A percentile compares a stretch with the other conserved stretches of the same genome.
phyloP scores from a whole-genome alignment of 2,888 invertebrate genomes.

The Monopis laevigella region DNA sequence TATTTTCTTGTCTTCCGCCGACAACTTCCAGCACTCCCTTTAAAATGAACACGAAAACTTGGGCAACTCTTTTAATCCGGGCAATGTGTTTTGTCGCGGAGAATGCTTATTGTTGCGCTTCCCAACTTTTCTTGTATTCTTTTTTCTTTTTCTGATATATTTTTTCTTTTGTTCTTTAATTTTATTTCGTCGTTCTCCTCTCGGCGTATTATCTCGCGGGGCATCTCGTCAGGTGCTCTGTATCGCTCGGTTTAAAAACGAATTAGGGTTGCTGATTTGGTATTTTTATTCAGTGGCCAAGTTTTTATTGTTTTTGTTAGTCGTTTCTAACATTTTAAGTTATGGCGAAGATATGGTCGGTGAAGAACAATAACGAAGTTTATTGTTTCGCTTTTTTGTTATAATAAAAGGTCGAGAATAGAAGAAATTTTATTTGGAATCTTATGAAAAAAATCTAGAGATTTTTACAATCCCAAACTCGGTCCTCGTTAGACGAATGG shows the following conservation, averaged over 20 bases:
- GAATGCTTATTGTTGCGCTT: constrained; percentile 45
- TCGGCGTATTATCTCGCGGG: constrained; percentile 32
- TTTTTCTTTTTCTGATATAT: constrained; percentile 22
- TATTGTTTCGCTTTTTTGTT: constrained; percentile 5
- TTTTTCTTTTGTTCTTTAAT: constrained; percentile 43
- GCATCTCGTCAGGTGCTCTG: constrained; percentile 13
- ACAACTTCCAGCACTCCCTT: constrained; percentile 21
- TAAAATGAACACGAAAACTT: constrained; percentile 18
- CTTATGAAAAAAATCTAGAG: constrained; percentile 2
- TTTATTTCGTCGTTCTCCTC: constrained; percentile 38
- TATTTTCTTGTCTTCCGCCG: constrained; percentile 13
- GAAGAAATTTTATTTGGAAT: constrained; percentile 1
- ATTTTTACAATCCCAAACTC: not conserved
- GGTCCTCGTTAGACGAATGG: constrained; percentile 42
- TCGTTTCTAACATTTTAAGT: constrained; percentile 10
- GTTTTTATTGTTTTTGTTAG: constrained; percentile 50
- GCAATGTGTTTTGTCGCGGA: constrained; percentile 60
- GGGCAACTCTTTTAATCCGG: constrained; percentile 41
- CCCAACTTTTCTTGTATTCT: constrained; percentile 27
- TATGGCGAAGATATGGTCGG: constrained; percentile 11
- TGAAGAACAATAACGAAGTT: constrained; percentile 12
- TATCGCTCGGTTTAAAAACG: constrained; percentile 36
- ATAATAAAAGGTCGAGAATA: not conserved
- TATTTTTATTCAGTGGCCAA: constrained; percentile 55
- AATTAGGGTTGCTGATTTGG: constrained; percentile 46